Base-by-base conservation (phyloP, 1,140 invertebrate species). In the Calycopis cecrops region DNA sequence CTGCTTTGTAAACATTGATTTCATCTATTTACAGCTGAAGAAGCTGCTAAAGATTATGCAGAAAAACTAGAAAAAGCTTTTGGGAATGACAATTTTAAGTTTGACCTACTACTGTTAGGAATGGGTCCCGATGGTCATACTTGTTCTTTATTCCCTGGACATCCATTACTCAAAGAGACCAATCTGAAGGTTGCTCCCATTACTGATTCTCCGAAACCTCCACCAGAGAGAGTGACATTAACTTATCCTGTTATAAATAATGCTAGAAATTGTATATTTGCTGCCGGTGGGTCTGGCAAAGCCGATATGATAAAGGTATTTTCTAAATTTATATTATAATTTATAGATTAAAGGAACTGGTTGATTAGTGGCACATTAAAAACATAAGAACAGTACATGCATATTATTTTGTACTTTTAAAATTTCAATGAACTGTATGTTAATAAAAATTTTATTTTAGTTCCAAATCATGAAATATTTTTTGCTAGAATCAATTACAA, bases 111-210 rank as follows among this genome's bases (percentile, higher is more conserved):
- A 1, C 83, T 99, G 7, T 83, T 99, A 10, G 98, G 99, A 14
- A 94, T 99, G 91, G 99, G 99, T 0, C 98, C 97, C 11, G 99
- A 99, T 90, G 99, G 99, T 0, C 99, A 99, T 79, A 99, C 98
- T 0, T 99, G 98, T 71, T 99, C 98, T 0, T 83, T 99, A 9
- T 99, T 99, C 87, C 99, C 99, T 0, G 91, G 90, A 35, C 97
- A 99, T 87, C 80, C 86, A 6, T 74, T 95, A 4, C 80, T 97
- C 0, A 73, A 93, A 1, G 94, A 94, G 70, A 89, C 71, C 0
- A 79, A 73, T 11, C 71, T 90, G 3, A 95, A 96, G 90, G 93
- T 99, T 4, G 95, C 95, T 21, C 83, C 93, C 1, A 95, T 99
- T 49, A 91, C 89, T 1, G 94, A 99, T 86, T 99, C 98, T 0